These are phyloP conservation scores for Pantherophis guttatus DNA, from an alignment of 2,113 vertebrate genomes.

Conservation along the genomic window DNA sequence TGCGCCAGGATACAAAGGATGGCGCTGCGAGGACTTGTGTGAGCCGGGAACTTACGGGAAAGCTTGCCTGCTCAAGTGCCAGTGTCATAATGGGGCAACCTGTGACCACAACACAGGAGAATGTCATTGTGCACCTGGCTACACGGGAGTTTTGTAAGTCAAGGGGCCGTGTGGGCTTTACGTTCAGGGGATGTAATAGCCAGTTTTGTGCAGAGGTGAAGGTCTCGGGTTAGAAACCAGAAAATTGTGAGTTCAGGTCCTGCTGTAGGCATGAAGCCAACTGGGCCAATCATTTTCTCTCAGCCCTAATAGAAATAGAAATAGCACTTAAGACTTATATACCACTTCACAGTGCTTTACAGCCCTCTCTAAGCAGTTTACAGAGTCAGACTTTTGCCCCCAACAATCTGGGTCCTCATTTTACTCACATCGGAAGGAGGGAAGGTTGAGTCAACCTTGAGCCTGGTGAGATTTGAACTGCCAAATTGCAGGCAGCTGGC, in stretches of 20 bases:
- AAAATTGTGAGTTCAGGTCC: not conserved
- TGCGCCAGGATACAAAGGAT: constrained; percentile 90
- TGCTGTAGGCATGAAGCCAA: not conserved
- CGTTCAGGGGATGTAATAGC: fast-evolving
- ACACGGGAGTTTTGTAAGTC: constrained; percentile 95
- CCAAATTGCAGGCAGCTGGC: too few species aligned
- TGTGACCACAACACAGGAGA: constrained; percentile 93
- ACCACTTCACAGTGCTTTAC: too few species aligned
- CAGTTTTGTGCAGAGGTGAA: not conserved
- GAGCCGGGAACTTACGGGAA: constrained; percentile 89
- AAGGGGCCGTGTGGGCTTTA: not conserved
- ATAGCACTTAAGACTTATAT: too few species aligned
- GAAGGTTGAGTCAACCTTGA: too few species aligned
- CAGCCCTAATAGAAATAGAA: not conserved
- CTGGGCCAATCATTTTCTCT: not conserved
- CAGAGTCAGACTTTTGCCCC: too few species aligned
- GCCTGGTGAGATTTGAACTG: too few species aligned
- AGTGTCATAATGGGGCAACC: constrained; percentile 91
- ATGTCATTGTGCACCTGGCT: constrained; percentile 91
- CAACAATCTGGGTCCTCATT: too few species aligned
- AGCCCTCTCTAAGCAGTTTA: too few species aligned
- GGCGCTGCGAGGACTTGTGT: constrained; percentile 95
- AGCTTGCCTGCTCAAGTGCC: constrained; percentile 87
- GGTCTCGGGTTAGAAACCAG: not conserved
- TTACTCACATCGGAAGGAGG: too few species aligned